Evolutionary conservation across 2,888 invertebrate genomes (phyloP).

Genomic region (Polydrusus pterygomalis): DNA sequence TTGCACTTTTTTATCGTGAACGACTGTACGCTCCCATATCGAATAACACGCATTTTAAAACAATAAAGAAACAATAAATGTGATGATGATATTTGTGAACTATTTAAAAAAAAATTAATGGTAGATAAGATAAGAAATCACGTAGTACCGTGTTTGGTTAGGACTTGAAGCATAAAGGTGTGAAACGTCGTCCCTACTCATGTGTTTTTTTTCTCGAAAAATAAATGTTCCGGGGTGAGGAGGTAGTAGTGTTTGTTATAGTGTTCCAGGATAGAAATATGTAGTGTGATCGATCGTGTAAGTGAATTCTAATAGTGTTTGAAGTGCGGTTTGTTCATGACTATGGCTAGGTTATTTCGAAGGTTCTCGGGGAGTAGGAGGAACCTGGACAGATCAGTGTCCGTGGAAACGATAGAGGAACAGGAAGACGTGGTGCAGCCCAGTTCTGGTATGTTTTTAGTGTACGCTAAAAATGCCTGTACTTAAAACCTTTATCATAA

Average conservation of each 20-base stretch:
- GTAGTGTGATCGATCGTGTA: conserved; percentile 5
- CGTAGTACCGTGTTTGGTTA: conserved; percentile 39
- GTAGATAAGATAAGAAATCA: conserved; percentile 55
- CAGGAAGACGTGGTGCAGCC: conserved; percentile 14
- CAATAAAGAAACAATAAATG: conserved; percentile 45
- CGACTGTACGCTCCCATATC: conserved; percentile 6
- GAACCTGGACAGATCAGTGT: conserved; percentile 54
- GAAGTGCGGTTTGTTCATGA: conserved; percentile 6
- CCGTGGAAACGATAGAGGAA: conserved; percentile 56
- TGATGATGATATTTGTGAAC: conserved; percentile 36
- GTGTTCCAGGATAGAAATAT: not conserved
- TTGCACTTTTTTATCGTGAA: not conserved
- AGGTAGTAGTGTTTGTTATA: not conserved
- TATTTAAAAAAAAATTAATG: conserved; percentile 41
- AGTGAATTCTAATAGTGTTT: not conserved
- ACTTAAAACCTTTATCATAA: too few relatives aligned
- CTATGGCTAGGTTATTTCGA: conserved; percentile 58
- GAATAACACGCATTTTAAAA: conserved; percentile 41
- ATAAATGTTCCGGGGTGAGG: not conserved
- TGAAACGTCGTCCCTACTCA: conserved; percentile 16
- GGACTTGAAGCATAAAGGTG: conserved; percentile 43
- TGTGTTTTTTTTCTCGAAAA: conserved; percentile 6
- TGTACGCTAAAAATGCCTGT: too few relatives aligned
- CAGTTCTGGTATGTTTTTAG: conserved; percentile 12
- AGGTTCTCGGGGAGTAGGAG: conserved; percentile 59